Conservation (phyloP, 2,797 vertebrate genomes). For the Hippocampus kuda region DNA sequence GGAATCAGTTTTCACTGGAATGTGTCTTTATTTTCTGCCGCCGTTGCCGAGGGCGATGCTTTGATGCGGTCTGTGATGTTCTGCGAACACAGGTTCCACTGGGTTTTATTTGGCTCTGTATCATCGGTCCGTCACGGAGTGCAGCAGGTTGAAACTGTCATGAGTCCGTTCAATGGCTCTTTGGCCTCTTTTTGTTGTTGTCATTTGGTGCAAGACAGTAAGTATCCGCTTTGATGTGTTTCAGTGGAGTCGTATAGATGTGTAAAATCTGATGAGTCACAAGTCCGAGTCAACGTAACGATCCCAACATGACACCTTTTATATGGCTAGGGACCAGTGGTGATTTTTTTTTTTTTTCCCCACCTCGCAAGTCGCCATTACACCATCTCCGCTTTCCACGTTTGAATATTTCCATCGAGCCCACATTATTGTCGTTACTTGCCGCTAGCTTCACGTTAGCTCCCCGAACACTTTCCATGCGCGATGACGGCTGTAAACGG, state of each 20-base stretch:
- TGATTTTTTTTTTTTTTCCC: no score
- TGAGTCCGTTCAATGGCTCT: neutral
- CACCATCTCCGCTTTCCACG: no score
- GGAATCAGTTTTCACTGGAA: conserved; percentile 42
- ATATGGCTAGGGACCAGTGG: no score
- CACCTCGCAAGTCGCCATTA: no score
- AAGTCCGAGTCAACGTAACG: no score
- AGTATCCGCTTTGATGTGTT: neutral
- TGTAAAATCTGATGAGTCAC: neutral
- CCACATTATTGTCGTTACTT: no score
- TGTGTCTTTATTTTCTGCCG: conserved; percentile 30
- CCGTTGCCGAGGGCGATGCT: conserved; percentile 26
- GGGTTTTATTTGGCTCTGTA: conserved; percentile 3
- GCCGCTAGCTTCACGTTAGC: no score
- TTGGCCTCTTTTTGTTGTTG: no score
- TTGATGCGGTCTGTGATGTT: conserved; percentile 39
- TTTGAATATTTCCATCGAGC: no score
- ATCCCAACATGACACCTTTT: no score
- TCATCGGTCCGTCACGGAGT: neutral
- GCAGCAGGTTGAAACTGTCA: neutral
- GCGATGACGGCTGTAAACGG: neutral
- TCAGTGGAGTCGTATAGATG: neutral
- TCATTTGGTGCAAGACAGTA: neutral
- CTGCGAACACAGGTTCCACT: conserved; percentile 17
- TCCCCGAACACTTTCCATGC: neutral